phyloP scores from a whole-genome alignment of 1,140 invertebrate genomes.

The Drosophila melanica region DNA sequence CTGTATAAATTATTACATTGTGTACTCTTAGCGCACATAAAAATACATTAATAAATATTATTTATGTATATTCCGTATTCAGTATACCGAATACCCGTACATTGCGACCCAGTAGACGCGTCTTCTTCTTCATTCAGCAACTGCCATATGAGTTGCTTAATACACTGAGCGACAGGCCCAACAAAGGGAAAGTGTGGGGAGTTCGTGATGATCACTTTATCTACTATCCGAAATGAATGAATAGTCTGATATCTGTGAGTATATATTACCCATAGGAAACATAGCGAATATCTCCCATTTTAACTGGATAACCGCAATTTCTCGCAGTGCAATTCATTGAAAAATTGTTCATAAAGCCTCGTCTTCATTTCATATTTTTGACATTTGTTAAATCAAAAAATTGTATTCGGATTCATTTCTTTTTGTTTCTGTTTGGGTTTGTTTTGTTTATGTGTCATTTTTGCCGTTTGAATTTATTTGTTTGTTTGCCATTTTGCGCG shows the following conservation, averaged over 20 bases:
- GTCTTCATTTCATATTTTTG: constrained; percentile 75
- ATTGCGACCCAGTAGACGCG: constrained; percentile 47
- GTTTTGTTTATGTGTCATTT: constrained; percentile 72
- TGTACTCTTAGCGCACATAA: constrained; percentile 82
- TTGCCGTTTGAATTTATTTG: constrained; percentile 77
- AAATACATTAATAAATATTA: constrained; percentile 83
- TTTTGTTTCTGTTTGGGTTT: background rate
- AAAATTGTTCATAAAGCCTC: constrained; percentile 60
- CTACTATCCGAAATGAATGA: too few relatives aligned
- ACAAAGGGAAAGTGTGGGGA: background rate
- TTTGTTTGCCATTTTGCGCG: constrained; percentile 74
- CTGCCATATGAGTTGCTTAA: constrained; percentile 58
- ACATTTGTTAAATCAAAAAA: constrained; percentile 75
- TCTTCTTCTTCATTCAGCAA: constrained; percentile 40
- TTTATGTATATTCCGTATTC: constrained; percentile 71
- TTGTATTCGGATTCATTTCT: constrained; percentile 45
- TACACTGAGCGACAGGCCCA: constrained; percentile 43
- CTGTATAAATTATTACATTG: constrained; percentile 83
- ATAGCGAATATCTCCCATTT: background rate
- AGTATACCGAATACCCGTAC: constrained; percentile 37
- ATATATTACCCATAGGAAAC: too few relatives aligned
- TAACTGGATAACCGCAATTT: constrained; percentile 4
- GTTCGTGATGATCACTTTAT: background rate
- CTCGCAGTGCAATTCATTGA: constrained; percentile 54
- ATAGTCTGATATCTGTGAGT: too few relatives aligned